Evolutionary conservation across 2,113 vertebrate genomes (phyloP), one percentile per base, ranked within the genome.

Genomic region (Parus major): DNA sequence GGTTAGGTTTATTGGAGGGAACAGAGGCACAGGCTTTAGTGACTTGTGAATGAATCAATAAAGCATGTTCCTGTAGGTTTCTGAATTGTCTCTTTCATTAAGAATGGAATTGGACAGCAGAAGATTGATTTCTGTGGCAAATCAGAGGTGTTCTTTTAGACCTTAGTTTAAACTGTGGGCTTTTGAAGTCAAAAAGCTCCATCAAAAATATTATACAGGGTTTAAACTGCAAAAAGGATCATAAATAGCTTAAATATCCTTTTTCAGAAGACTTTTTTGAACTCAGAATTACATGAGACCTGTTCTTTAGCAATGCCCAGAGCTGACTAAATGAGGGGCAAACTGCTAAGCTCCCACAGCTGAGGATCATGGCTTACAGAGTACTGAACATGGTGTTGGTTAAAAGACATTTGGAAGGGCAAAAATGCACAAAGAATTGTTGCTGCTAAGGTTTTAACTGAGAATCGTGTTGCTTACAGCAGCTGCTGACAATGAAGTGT

Each of bases 1-100:
- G 63, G 81, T 92, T 84, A 47, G 66, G 81, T 76, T 88, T 59
- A 89, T 27, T 88, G 86, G 86, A 87, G 31, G n/a, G 49, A 84
- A 44, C 89, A 79, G 0, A 70, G 88, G 81, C 86, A 92, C 71
- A 70, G 69, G 79, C 76, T 93, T 95, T 68, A 90, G 88, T 76
- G 82, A 80, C 86, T 95, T 28, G 90, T 4, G 70, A 89, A 91
- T 88, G 81, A 96, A 96, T 96, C 94, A 88, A 96, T 97, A 94
- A 94, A 92, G 60, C 88, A 86, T 84, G 94, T 90, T 96, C 79
- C 82, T 88, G 56, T 71, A 92, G 92, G 55, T 91, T 90, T 95
- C 88, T 87, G 60, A 93, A 84, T 87, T 82, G 86, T 79, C 86
- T 83, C 36, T 89, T 93, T 86, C 85, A 89, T 95, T 95, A 96